Percentiles rank a stretch among this genome's conserved stretches.
Evolutionary conservation across 2,113 vertebrate genomes (phyloP).

Genomic region (Tachuris rubrigastra): DNA sequence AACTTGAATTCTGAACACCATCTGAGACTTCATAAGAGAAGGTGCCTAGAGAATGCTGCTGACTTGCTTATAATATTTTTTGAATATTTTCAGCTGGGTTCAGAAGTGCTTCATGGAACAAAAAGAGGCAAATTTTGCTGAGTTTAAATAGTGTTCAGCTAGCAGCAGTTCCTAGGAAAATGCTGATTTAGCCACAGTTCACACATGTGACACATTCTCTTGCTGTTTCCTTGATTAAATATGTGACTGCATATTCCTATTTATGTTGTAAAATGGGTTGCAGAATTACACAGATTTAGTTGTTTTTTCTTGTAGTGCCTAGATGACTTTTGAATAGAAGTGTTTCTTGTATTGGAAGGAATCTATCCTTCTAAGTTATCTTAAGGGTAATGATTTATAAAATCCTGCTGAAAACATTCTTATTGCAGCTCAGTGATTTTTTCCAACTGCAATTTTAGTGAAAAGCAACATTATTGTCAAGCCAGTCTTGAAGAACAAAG

Average conservation of each 20-base stretch:
- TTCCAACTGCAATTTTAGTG: not conserved
- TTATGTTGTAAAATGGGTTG: not conserved
- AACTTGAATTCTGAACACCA: not conserved
- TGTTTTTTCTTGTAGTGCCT: not conserved
- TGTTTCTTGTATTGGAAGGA: not conserved
- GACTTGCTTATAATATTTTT: not conserved
- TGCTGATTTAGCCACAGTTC: not conserved
- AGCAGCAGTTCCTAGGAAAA: not conserved
- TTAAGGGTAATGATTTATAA: not conserved
- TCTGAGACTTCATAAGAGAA: not conserved
- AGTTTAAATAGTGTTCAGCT: not conserved
- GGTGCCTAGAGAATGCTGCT: not conserved
- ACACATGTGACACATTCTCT: not conserved
- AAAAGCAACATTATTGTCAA: not conserved
- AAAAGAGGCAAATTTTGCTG: not conserved
- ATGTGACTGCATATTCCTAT: not conserved
- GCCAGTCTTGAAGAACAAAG: not conserved
- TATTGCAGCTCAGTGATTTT: not conserved
- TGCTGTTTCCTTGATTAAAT: not conserved
- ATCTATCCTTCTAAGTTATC: not conserved
- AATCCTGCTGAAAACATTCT: not conserved
- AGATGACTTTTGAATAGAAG: not conserved
- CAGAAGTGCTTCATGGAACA: not conserved
- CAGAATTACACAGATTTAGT: not conserved
- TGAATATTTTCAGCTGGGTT: not conserved